Evolutionary conservation across 2,797 vertebrate species (phyloP).

Genomic region (Vireo griseus): DNA sequence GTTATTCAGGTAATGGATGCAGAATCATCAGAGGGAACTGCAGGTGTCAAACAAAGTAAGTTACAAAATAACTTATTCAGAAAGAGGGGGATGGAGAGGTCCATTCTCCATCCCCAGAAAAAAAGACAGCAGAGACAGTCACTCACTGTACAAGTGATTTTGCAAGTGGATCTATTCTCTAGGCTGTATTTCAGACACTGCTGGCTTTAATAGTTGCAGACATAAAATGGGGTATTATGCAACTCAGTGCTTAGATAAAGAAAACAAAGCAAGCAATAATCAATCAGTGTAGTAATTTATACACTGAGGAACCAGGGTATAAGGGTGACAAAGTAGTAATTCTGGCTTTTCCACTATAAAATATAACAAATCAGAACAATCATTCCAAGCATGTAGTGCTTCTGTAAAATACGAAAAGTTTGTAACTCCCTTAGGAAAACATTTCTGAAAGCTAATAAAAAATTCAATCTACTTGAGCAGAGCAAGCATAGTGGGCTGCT

Average conservation of each 20-base stretch:
- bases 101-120: fast-evolving
- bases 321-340: background rate
- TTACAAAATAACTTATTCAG: background rate
- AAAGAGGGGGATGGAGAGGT: fast-evolving
- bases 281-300: background rate
- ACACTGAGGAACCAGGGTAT: background rate
- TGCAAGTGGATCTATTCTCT: background rate
- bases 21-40: background rate
- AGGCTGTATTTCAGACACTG: background rate
- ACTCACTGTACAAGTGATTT: background rate
- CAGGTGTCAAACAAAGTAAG: background rate
- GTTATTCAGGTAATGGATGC: fast-evolving
- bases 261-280: background rate
- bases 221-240: background rate
- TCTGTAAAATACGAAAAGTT: background rate
- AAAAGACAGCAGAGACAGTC: background rate
- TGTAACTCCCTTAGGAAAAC: background rate
- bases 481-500: background rate
- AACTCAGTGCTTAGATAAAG: background rate
- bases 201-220: background rate
- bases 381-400: background rate
- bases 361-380: background rate
- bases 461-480: background rate
- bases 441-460: background rate
- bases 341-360: background rate